Evolutionary conservation across 2,113 vertebrate species (phyloP).

Genomic region (Eidolon helvum): DNA sequence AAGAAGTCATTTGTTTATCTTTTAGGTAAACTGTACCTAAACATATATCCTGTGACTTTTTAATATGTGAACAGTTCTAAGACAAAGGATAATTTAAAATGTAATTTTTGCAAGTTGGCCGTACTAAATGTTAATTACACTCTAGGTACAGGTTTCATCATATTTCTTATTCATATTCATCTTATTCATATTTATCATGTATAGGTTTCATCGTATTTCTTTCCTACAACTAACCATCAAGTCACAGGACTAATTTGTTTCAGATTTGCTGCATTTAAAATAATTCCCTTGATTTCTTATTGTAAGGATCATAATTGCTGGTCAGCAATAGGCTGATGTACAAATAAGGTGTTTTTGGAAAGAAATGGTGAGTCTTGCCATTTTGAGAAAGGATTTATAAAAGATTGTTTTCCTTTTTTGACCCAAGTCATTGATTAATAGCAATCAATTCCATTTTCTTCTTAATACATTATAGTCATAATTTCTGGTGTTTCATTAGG

Average conservation of each 20-base stretch:
- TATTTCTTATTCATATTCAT: background rate
- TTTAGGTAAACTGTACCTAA: constrained; percentile 17
- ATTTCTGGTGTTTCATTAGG: background rate
- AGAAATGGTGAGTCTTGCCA: background rate
- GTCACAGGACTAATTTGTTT: constrained; percentile 21
- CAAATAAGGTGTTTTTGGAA: background rate
- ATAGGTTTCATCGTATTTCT: background rate
- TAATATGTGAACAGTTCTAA: background rate
- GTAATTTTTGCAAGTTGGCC: background rate
- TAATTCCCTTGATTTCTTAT: background rate
- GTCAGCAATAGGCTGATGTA: background rate
- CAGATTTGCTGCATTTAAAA: background rate
- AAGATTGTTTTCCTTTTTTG: background rate
- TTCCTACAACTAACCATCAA: background rate
- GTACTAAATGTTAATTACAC: background rate
- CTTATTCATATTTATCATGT: background rate
- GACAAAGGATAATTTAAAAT: constrained; percentile 39
- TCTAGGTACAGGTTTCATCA: background rate
- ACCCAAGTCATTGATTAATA: background rate
- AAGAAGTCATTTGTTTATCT: constrained; percentile 14
- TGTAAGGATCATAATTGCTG: background rate
- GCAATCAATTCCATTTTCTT: constrained; percentile 8
- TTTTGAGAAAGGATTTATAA: constrained; percentile 33
- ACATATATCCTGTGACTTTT: background rate
- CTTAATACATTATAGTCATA: background rate